Evolutionary conservation across 2,888 invertebrate species (phyloP), one percentile per base, ranked within the genome.

Genomic region (Orchesella flavescens): DNA sequence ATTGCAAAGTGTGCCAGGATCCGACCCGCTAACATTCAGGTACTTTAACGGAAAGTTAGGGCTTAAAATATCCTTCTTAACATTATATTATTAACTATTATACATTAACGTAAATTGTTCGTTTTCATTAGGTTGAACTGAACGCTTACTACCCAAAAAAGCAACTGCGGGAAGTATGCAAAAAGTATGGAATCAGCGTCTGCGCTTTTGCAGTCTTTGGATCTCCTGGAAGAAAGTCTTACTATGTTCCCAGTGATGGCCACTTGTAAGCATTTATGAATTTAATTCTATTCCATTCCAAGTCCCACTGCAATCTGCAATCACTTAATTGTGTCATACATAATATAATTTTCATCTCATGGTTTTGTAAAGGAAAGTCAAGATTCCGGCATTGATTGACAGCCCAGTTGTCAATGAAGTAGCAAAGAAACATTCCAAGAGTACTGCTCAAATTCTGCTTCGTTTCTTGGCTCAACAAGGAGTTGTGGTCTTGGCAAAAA

Each of bases 401-500:
- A 89, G 90, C 57, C 89, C 89, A 9, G 0, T 91, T 92, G 88
- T 90, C 15, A 83, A 87, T 46, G 77, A 85, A 53, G 86, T 90
- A 55, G 90, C 89, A 12, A 85, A 88, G 10, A 93, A 91, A 87
- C 92, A 93, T 88, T 90, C 91, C 0, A 95, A 94, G 89, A 92
- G 94, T 0, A 91, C 94, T 0, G 96, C 95, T 1, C 96, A 97
- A 90, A 91, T 95, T 44, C 90, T 95, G 44, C 90, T 97, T 1
- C 92, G 94, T 65, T 94, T 94, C 90, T 91, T 93, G 17, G 89
- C 95, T 12, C 95, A 97, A 89, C 93, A 93, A 68, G 94, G 93
- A 10, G 90, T 96, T 49, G 92, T 92, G 5, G 93, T 93, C 34
- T 95, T 97, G 89, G 97, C 97, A 2, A 97, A 97, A 90, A 96